phyloP scores from a whole-genome alignment of 2,113 vertebrate species.

The Oryctolagus cuniculus region DNA sequence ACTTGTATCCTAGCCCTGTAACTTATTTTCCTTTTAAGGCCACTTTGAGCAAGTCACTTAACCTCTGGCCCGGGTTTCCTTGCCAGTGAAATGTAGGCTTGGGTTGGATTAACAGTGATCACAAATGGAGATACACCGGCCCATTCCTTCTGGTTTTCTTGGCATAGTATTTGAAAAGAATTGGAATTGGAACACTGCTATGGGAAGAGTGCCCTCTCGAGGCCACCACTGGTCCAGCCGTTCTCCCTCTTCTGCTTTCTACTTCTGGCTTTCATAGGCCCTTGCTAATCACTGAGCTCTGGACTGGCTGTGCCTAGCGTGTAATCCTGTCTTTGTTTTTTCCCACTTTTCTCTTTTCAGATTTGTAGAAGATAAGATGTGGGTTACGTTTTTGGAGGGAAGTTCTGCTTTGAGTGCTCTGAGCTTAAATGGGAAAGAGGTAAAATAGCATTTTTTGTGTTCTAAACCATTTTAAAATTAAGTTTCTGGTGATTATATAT shows the following conservation, averaged over 20 bases:
- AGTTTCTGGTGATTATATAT: background rate
- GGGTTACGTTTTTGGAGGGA: conserved; percentile 98
- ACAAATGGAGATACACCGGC: background rate
- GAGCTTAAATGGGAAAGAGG: conserved; percentile 93
- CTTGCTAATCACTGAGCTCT: background rate
- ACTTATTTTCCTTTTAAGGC: background rate
- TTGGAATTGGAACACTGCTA: background rate
- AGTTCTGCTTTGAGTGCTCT: conserved; percentile 95
- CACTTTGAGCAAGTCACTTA: background rate
- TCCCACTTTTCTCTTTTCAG: conserved; percentile 77
- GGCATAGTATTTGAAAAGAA: background rate
- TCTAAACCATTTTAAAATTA: background rate
- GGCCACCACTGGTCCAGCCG: background rate
- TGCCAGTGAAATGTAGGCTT: background rate
- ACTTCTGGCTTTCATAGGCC: background rate
- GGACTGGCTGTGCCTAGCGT: background rate
- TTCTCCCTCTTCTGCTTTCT: background rate
- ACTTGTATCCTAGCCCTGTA: background rate
- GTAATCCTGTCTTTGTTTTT: background rate
- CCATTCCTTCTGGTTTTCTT: background rate
- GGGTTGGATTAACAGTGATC: background rate
- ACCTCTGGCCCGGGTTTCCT: background rate
- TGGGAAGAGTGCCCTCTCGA: background rate
- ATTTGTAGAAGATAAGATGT: conserved; percentile 99
- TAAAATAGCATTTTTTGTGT: conserved; percentile 85